Evolutionary conservation across 2,113 vertebrate species (phyloP).

Genomic region (Butorides virescens): DNA sequence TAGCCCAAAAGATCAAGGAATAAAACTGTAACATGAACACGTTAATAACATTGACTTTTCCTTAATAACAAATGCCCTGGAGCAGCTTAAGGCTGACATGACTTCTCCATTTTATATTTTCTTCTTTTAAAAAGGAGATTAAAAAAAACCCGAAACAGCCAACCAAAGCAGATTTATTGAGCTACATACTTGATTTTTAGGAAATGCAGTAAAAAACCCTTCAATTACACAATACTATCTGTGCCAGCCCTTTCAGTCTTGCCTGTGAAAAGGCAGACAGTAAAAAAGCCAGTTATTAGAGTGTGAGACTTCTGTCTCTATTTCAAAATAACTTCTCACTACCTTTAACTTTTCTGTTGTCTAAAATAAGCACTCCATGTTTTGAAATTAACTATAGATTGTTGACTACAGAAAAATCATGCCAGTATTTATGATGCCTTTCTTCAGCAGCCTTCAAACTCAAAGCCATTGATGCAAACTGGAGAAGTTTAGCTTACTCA

Average conservation of each 20-base stretch:
- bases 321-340: not conserved
- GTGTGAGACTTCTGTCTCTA: not conserved
- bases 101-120: not conserved
- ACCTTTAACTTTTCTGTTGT: not conserved
- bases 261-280: not conserved
- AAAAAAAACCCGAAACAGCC: not conserved
- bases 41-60: not conserved
- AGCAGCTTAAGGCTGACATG: not conserved
- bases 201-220: not conserved
- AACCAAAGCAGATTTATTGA: not conserved
- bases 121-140: not conserved
- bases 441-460: not conserved
- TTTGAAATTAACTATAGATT: not conserved
- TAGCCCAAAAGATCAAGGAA: conserved; percentile 32
- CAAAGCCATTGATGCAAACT: not conserved
- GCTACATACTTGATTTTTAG: not conserved
- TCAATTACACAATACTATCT: not conserved
- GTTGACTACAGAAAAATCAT: not conserved
- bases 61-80: conserved; percentile 19
- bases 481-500: not conserved
- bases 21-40: not conserved
- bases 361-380: not conserved
- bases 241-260: not conserved
- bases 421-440: not conserved
- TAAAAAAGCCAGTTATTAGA: not conserved